Percentiles rank a stretch among this genome's conserved stretches.
phyloP scores from a whole-genome alignment of 2,797 vertebrate species.

The Eremophila alpestris region DNA sequence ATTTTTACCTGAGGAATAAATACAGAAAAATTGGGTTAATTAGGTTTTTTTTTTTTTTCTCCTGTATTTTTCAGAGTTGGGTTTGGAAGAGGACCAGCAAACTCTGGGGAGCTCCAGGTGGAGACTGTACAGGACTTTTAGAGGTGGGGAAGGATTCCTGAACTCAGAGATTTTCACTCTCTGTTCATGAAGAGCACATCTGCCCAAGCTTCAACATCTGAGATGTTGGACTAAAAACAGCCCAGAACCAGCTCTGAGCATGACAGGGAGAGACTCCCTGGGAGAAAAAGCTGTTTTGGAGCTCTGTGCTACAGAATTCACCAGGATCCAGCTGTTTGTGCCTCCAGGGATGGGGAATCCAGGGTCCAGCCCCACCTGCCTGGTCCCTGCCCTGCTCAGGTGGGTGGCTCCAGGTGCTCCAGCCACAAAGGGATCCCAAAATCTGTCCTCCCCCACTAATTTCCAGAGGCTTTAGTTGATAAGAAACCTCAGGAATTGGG shows the following conservation, averaged over 20 bases:
- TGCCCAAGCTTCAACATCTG: neutral
- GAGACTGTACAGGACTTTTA: neutral
- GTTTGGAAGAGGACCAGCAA: neutral
- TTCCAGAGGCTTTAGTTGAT: neutral
- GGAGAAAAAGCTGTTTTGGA: neutral
- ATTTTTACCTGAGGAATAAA: neutral
- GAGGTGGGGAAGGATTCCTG: neutral
- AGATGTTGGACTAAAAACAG: neutral
- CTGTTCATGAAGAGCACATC: accelerated
- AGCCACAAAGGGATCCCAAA: neutral
- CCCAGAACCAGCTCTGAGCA: neutral
- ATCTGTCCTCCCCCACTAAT: accelerated
- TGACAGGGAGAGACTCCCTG: neutral
- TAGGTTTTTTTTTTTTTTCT: neutral
- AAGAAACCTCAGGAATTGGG: neutral
- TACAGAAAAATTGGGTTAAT: neutral
- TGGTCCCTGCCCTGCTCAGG: neutral
- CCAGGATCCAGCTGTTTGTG: neutral
- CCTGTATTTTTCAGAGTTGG: neutral
- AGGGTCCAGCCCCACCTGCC: neutral
- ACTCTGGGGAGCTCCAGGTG: neutral
- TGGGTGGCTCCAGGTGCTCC: neutral
- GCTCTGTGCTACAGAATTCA: neutral
- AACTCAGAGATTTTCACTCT: neutral
- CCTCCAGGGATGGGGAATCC: neutral